Evolutionary conservation across 1,140 invertebrate genomes (phyloP), one percentile per base, ranked within the genome.

Genomic region (Cardiocondyla obscurior): DNA sequence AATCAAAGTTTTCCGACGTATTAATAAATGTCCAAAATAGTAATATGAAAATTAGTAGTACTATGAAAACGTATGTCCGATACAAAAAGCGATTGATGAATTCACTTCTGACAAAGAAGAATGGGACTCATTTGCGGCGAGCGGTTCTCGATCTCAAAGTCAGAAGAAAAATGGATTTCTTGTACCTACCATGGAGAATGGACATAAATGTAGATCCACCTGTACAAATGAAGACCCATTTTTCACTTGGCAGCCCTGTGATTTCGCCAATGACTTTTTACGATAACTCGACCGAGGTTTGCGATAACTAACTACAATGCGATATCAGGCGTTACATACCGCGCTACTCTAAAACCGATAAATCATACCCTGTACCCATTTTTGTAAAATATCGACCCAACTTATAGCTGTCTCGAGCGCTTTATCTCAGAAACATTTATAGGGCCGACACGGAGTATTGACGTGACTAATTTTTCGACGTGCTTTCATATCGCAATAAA

Each of bases 161-260:
- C 62, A 53, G 46, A 42, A 79, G 74, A 79, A 67, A 79, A 79
- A 79, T 79, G 74, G 74, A 79, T 79, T 79, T 79, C 62, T 79
- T 79, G 62, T 79, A 67, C 62, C 62, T 53, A 42, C 44, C 36
- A 22, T 33, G 49, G 25, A 64, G 62, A 79, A 79, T 79, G 49
- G 46, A 79, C 62, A 79, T 69, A 79, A 79, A 79, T 79, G 74
- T 79, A 79, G 74, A 79, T 79, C 46, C 22, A 79, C 74, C 74
- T 55, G 62, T 79, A 79, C 74, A 79, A 79, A 79, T 79, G 74
- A 79, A 67, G 74, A 53, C 16, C 49, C 74, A 69, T 79, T 79
- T 79, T 69, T 79, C 74, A 79, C 33, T 67, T 53, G 62, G 62
- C 74, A 64, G 33, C 49, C 22, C 46, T 67, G 46, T 30, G 49